A percentile compares a stretch with the other conserved stretches of the same genome.
phyloP scores from a whole-genome alignment of 2,888 invertebrate species.

The Cantharis lateralis region DNA sequence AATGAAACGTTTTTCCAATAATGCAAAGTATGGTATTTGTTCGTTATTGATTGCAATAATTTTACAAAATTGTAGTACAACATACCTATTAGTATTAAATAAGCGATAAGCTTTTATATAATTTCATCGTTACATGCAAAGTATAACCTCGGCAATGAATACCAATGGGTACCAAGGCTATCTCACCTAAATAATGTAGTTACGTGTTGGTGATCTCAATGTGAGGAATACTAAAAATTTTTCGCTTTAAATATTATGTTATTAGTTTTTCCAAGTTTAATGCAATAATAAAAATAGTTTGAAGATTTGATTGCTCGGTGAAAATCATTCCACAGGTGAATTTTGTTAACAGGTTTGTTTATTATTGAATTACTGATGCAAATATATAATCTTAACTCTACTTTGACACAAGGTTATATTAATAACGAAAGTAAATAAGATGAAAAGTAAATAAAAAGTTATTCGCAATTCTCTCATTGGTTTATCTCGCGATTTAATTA shows the following conservation, averaged over 20 bases:
- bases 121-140: conserved; percentile 1
- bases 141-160: conserved; percentile 24
- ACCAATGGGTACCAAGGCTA: conserved; percentile 24
- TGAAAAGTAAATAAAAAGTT: background rate
- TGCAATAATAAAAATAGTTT: background rate
- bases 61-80: background rate
- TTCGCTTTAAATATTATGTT: background rate
- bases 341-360: background rate
- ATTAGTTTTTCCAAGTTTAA: background rate
- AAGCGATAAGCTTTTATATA: background rate
- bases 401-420: background rate
- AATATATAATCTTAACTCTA: background rate
- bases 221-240: background rate
- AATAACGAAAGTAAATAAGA: background rate
- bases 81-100: background rate
- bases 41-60: background rate
- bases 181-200: conserved; percentile 13
- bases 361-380: background rate
- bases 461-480: background rate
- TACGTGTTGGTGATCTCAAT: background rate
- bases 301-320: background rate
- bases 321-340: background rate
- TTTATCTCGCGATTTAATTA: background rate
- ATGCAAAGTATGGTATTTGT: background rate
- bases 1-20: background rate